phyloP scores from a whole-genome alignment of 1,140 invertebrate species.

The Listronotus oregonensis region DNA sequence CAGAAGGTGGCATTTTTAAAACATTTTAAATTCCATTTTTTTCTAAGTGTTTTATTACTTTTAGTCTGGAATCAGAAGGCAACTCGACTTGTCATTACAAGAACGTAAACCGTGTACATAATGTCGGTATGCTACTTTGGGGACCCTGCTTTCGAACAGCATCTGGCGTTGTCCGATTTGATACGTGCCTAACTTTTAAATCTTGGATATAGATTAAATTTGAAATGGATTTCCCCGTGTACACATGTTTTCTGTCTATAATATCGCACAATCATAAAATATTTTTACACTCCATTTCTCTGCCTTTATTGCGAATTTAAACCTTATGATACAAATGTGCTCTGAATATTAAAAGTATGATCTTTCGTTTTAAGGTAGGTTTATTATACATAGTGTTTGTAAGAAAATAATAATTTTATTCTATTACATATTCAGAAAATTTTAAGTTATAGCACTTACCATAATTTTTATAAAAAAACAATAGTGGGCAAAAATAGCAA shows the following conservation, averaged over 20 bases:
- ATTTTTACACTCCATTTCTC: constrained; percentile 39
- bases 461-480: no score
- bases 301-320: constrained; percentile 36
- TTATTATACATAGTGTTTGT: no score
- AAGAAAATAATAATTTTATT: no score
- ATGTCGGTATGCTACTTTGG: constrained; percentile 39
- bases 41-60: constrained; percentile 27
- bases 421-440: no score
- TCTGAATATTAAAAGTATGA: constrained; percentile 6
- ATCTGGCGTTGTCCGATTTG: constrained; percentile 50
- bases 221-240: constrained; percentile 43
- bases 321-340: constrained; percentile 24
- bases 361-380: no score
- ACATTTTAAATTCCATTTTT: constrained; percentile 3
- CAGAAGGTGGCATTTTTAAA: no score
- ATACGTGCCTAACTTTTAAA: constrained; percentile 52
- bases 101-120: constrained; percentile 51
- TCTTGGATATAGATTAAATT: constrained; percentile 49
- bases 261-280: constrained; percentile 33
- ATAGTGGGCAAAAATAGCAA: no score
- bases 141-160: constrained; percentile 47
- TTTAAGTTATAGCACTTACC: no score
- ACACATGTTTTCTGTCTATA: constrained; percentile 49
- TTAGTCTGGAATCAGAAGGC: constrained; percentile 17
- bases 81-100: constrained; percentile 40